Evolutionary conservation across 2,888 invertebrate genomes (phyloP).

Genomic region (Diarsia dahlii): DNA sequence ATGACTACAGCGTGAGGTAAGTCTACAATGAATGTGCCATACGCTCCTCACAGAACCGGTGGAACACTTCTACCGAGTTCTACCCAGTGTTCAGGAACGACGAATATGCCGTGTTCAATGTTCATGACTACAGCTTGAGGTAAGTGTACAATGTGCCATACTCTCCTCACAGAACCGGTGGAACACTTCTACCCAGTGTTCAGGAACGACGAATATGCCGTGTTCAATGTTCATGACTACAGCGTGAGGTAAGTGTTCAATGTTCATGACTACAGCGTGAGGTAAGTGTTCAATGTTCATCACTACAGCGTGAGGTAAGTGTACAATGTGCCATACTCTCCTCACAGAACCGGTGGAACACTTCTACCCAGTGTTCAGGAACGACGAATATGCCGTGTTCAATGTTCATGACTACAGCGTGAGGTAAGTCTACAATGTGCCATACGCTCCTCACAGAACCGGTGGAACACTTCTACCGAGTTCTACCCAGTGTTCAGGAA

Average conservation of each 20-base stretch:
- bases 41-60: slow-evolving; percentile 72
- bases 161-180: too few relatives aligned
- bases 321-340: slow-evolving; percentile 78
- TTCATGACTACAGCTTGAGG: slow-evolving; percentile 85
- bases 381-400: slow-evolving; percentile 78
- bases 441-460: slow-evolving; percentile 72
- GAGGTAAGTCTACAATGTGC: slow-evolving; percentile 78
- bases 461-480: slow-evolving; percentile 83
- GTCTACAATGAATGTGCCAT: slow-evolving; percentile 77
- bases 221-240: too few relatives aligned
- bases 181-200: too few relatives aligned
- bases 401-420: too few relatives aligned
- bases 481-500: slow-evolving; percentile 84
- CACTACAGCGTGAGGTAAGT: too few relatives aligned
- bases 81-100: slow-evolving; percentile 81
- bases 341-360: slow-evolving; percentile 76
- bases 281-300: too few relatives aligned
- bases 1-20: slow-evolving; percentile 84
- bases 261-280: too few relatives aligned
- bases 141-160: too few relatives aligned
- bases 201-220: too few relatives aligned
- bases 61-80: slow-evolving; percentile 83
- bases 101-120: slow-evolving; percentile 80
- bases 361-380: slow-evolving; percentile 83
- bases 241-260: too few relatives aligned